Evolutionary conservation across 1,140 invertebrate genomes (phyloP), one percentile per base, ranked within the genome.

Genomic region (Drosophila cardini): DNA sequence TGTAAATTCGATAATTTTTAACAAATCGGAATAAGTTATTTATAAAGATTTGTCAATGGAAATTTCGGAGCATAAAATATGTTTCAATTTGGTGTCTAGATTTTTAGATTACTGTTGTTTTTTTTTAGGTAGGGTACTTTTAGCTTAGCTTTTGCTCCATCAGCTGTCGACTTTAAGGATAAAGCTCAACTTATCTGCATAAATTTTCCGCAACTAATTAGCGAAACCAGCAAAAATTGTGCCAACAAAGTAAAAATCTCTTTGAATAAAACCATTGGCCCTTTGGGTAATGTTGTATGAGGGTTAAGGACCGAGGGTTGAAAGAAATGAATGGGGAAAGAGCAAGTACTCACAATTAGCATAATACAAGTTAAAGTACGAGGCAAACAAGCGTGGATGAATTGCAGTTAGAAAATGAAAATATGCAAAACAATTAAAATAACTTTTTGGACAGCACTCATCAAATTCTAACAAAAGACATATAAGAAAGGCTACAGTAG

Each of bases 121-220:
- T 32, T 26, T 26, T 26, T 26, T 21, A 3, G 21, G 21, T n/a
- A n/a, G n/a, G 40, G 21, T 48, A 55, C 11, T 73, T 53, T 45
- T n/a, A 16, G 18, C 5, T 43, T 21, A 53, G 7, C 50, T 56
- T 70, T 48, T 50, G 53, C 53, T 16, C 36, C 45, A 67, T 60
- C 15, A 10, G 40, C 46, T 46, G 70, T 45, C 63, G 16, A 38
- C 55, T 71, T 65, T 48, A 62, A 43, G 42, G 58, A 36, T 38
- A 30, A 43, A 48, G 63, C 71, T 48, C 62, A 57, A 48, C 72
- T 75, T 86, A 78, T 82, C 70, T 85, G 63, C 82, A 85, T 86
- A 85, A 85, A 85, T 85, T 85, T 87, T 78, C 78, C 75, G 82
- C 83, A 87, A 72, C 78, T 85, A 85, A 85, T 85, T 85, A 85